Base-by-base conservation (phyloP, 2,888 invertebrate species). In the Auanema freiburgensis region DNA sequence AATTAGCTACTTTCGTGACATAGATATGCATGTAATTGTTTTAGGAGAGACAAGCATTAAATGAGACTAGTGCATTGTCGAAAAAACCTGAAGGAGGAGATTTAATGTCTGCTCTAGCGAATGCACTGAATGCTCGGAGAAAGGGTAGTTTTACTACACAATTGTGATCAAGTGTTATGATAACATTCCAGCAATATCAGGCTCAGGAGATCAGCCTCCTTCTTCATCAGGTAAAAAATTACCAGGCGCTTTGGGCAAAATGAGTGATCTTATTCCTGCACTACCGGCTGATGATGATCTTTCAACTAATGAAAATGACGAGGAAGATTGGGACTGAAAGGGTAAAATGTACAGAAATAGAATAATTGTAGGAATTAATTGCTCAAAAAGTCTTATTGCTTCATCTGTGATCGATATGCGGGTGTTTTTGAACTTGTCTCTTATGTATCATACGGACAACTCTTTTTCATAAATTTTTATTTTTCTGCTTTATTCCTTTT, bases 101-200 rank as follows among this genome's bases (percentile, higher is more conserved):
- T 62, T 58, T 76, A 40, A 76, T 76, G 76, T 66, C 67, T 10
- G 67, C 74, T 10, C 51, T 76, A 12, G 65, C 76, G 4, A 72
- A 66, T 50, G 76, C 74, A 11, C 52, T 76, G 41, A 70, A 74
- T 58, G 68, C 74, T 1, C 53, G 76, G 42, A 63, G 76, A 43
- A 76, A 72, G 61, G 68, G 73, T 71, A 16, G 40, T 62, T 23
- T 53, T 53, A 8, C 12, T 1, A 51, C 12, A 23, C 25, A 3
- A 41, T 52, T 16, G 18, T 1, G 1, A 42, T 41, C 25, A 11
- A 44, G 21, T n/a, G n/a, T n/a, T n/a, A n/a, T n/a, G n/a, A n/a
- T n/a, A n/a, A n/a, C 21, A 24, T 52, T 46, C 52, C 21, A 49
- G 21, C 54, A 21, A 53, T 53, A 21, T 16, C 53, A 18, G 53